Evolutionary conservation across 92 coral and sea anemone species (phyloP), one percentile per base, ranked within the genome.

Genomic region (Porites lobata): DNA sequence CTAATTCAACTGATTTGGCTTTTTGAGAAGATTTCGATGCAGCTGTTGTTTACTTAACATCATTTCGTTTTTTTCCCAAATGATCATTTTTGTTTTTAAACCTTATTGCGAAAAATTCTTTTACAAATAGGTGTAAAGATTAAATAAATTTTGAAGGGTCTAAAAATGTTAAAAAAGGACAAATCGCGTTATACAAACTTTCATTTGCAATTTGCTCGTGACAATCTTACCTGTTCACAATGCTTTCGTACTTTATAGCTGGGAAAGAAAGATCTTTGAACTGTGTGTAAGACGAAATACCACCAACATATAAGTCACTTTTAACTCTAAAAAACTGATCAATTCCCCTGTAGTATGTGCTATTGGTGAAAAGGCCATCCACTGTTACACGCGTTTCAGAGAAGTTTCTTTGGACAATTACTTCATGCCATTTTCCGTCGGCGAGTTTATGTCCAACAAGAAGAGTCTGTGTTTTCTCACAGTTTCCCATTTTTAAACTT

Each of bases 391-490:
- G 79, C 8, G 92, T 95, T 14, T 74, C 69, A 20, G 76, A 78
- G 53, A 38, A 71, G 51, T 90, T 75, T 50, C 90, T 87, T 15
- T 85, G 85, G 29, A 92, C 88, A 24, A 9, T 69, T 50, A 89
- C 82, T 22, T 77, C 85, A 50, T 92, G 95, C 95, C 95, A 92
- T 62, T 89, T 81, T 21, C 77, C 84, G 47, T 92, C 92, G 3
- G 91, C 76, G 73, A 92, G 91, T 8, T 53, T 86, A 51, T 63
- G 80, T 8, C 95, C 95, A 50, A 85, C 88, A 8, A 89, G 79
- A 14, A 81, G 9, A 0, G 86, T 85, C 56, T 63, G 76, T 15
- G 80, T 79, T 66, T 54, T 56, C 21, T 77, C 63, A 69, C 95
- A 92, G 78, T 90, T 38, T 62, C 91, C 95, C 52, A 92, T 85